These are phyloP conservation scores for Oeneis ivallda DNA, from an alignment of 2,888 invertebrate species.

Conservation along the genomic window DNA sequence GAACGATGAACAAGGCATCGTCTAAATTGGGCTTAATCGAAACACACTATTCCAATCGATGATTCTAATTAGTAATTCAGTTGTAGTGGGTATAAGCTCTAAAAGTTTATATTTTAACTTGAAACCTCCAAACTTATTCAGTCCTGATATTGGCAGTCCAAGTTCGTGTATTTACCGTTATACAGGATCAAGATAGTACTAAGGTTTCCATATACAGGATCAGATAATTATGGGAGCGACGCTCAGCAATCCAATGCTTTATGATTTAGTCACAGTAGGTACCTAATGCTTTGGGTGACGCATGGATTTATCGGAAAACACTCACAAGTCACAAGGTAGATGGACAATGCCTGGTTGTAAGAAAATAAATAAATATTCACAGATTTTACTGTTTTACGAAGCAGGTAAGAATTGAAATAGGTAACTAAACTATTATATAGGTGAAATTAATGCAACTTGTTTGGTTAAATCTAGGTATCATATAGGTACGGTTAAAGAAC, in stretches of 20 bases:
- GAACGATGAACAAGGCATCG: no score
- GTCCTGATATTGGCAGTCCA: conserved; percentile 1
- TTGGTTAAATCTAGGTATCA: no score
- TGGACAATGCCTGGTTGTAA: conserved; percentile 22
- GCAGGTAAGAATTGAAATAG: not conserved
- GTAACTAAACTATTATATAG: not conserved
- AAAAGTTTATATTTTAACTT: no score
- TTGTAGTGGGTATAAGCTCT: no score
- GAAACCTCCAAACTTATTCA: no score
- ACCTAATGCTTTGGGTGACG: conserved; percentile 34
- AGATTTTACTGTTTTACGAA: no score
- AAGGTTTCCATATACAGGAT: conserved; percentile 36
- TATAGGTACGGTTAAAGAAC: no score
- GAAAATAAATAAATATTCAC: no score
- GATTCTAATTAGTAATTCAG: no score
- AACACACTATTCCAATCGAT: no score
- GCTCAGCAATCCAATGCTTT: conserved; percentile 30
- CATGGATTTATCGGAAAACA: conserved; percentile 39
- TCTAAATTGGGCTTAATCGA: no score
- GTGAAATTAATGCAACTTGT: no score
- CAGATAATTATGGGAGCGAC: conserved; percentile 36
- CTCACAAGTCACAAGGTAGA: not conserved
- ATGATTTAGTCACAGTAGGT: conserved; percentile 38
- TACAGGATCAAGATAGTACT: conserved; percentile 34
- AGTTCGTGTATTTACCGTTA: conserved; percentile 34